These are phyloP conservation scores for Xestia ashworthii DNA, from an alignment of 2,888 invertebrate species.

Conservation along the genomic window DNA sequence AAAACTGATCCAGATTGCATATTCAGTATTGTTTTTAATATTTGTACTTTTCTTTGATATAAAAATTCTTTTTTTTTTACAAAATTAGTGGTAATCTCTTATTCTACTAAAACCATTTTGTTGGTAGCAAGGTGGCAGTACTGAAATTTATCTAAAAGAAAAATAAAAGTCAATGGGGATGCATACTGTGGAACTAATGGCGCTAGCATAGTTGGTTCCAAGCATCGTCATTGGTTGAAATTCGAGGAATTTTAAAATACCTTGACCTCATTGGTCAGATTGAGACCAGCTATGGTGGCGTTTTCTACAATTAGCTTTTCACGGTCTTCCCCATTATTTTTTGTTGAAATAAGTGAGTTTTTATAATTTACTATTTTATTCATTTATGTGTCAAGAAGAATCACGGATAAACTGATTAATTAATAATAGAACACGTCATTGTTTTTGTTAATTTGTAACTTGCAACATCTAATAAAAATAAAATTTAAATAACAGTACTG, in stretches of 20 bases:
- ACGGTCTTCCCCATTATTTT: background rate
- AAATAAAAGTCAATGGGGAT: too few relatives aligned
- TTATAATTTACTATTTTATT: background rate
- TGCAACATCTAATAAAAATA: conserved; percentile 34
- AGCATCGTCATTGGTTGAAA: too few relatives aligned
- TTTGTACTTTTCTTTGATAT: background rate
- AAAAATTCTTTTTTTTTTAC: background rate
- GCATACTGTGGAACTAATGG: too few relatives aligned
- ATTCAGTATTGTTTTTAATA: background rate
- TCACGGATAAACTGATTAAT: too few relatives aligned
- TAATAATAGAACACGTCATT: background rate
- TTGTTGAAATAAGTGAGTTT: background rate
- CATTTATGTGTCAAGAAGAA: too few relatives aligned
- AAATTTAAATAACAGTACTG: conserved; percentile 17
- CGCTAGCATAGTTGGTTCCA: too few relatives aligned
- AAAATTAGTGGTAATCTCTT: conserved; percentile 3
- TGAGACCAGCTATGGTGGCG: too few relatives aligned
- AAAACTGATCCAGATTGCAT: background rate
- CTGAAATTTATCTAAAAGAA: background rate
- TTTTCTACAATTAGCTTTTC: too few relatives aligned
- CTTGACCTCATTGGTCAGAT: too few relatives aligned
- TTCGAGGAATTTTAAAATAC: too few relatives aligned
- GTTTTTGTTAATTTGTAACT: conserved; percentile 4
- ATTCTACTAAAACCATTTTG: conserved; percentile 20
- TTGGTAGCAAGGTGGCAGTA: conserved; percentile 14